These are phyloP conservation scores for Drosophila dunni DNA, from an alignment of 1,140 invertebrate genomes.

Conservation along the genomic window DNA sequence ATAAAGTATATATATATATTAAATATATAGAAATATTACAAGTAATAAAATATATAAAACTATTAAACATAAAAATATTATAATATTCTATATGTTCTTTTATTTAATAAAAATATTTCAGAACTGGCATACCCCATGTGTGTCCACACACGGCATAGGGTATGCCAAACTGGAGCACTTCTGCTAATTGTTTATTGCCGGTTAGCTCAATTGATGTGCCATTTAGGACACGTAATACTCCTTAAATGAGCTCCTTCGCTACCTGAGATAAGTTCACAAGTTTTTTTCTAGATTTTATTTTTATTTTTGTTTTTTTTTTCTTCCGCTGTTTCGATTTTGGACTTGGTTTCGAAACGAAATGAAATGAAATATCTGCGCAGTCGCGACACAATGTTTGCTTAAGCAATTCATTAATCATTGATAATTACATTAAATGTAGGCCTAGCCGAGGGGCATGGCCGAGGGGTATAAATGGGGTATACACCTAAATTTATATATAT, in stretches of 20 bases:
- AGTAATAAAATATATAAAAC: too few species aligned
- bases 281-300: neutral
- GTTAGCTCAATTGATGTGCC: conserved; percentile 21
- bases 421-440: conserved; percentile 82
- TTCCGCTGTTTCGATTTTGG: conserved; percentile 25
- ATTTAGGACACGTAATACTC: conserved; percentile 22
- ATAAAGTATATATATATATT: too few species aligned
- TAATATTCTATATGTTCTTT: too few species aligned
- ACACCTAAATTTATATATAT: neutral
- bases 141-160: neutral
- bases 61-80: too few species aligned
- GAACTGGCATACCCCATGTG: neutral
- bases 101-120: too few species aligned
- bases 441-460: conserved; percentile 36
- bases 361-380: conserved; percentile 35
- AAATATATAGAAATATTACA: too few species aligned
- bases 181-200: conserved; percentile 39
- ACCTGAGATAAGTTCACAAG: neutral
- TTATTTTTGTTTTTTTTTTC: neutral
- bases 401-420: conserved; percentile 81
- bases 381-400: conserved; percentile 70
- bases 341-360: conserved; percentile 31
- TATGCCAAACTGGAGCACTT: conserved; percentile 31
- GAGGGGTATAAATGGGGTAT: neutral
- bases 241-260: conserved; percentile 11